Conservation (phyloP, 1,140 invertebrate species). For the Trypoxylus dichotomus region DNA sequence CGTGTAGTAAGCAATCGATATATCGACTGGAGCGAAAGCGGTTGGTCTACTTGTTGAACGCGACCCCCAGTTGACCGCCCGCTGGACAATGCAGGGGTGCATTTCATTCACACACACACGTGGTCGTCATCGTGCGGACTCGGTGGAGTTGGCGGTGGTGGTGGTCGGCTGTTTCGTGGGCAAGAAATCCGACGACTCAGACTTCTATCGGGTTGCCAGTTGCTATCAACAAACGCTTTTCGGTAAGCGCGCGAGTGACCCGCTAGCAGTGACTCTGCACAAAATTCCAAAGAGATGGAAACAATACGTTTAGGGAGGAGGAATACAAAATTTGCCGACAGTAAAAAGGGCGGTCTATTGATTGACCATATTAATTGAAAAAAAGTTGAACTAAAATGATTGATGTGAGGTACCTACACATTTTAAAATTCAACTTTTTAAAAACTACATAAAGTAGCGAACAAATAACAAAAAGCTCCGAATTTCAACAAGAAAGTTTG, state of each 20-base stretch:
- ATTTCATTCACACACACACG: constrained; percentile 36
- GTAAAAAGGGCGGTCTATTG: neutral
- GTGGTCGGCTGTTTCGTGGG: neutral
- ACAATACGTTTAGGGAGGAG: neutral
- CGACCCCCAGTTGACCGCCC: constrained; percentile 33
- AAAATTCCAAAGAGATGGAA: neutral
- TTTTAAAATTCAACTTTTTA: no score
- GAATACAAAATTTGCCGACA: neutral
- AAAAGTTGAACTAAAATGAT: neutral
- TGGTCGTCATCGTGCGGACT: constrained; percentile 15
- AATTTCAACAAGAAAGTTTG: no score
- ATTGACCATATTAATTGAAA: neutral
- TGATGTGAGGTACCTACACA: no score
- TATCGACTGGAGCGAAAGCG: constrained; percentile 35
- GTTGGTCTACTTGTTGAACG: constrained; percentile 38
- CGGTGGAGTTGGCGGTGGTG: constrained; percentile 6
- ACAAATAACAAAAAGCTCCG: no score
- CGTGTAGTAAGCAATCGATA: constrained; percentile 36
- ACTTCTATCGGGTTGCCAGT: neutral
- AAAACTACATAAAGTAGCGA: no score
- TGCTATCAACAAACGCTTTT: constrained; percentile 10
- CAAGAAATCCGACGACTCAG: constrained; percentile 9
- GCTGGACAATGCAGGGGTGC: constrained; percentile 37
- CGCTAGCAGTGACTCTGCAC: neutral
- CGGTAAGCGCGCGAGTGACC: neutral